Conservation (phyloP, 2,888 invertebrate genomes). For the Plagodis dolabraria region DNA sequence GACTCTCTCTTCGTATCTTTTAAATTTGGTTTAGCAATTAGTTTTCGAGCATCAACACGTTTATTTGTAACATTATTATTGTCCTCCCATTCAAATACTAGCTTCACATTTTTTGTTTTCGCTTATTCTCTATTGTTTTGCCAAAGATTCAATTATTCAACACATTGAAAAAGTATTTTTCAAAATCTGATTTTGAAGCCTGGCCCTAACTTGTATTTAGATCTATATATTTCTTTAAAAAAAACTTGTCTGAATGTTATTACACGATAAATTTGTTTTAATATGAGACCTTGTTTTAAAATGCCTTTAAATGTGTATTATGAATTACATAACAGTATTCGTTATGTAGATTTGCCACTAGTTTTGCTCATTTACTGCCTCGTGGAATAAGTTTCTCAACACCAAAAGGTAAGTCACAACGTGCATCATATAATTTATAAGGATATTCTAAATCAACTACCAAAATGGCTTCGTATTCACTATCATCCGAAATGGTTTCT, state of each 20-base stretch:
- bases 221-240: slow-evolving; percentile 10
- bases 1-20: too few species aligned
- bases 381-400: slow-evolving; percentile 21
- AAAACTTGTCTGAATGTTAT: slow-evolving; percentile 9
- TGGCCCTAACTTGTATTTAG: slow-evolving; percentile 6
- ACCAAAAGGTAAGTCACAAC: slow-evolving; percentile 42
- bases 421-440: slow-evolving; percentile 38
- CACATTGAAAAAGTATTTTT: slow-evolving; percentile 18
- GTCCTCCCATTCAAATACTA: slow-evolving; percentile 7
- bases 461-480: slow-evolving; percentile 34
- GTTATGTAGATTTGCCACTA: slow-evolving; percentile 15
- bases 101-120: slow-evolving; percentile 16
- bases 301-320: slow-evolving; percentile 20
- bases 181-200: slow-evolving; percentile 4
- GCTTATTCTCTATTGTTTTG: slow-evolving; percentile 10
- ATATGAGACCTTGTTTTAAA: slow-evolving; percentile 6
- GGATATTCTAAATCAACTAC: slow-evolving; percentile 51
- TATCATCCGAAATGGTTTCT: slow-evolving; percentile 15
- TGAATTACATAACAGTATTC: slow-evolving; percentile 30
- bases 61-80: slow-evolving; percentile 5
- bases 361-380: slow-evolving; percentile 12
- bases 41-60: slow-evolving; percentile 3
- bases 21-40: slow-evolving; percentile 12
- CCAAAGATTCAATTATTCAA: slow-evolving; percentile 12
- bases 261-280: slow-evolving; percentile 10